These are phyloP conservation scores for Tuta absoluta DNA, from an alignment of 2,888 invertebrate species.

Conservation along the genomic window DNA sequence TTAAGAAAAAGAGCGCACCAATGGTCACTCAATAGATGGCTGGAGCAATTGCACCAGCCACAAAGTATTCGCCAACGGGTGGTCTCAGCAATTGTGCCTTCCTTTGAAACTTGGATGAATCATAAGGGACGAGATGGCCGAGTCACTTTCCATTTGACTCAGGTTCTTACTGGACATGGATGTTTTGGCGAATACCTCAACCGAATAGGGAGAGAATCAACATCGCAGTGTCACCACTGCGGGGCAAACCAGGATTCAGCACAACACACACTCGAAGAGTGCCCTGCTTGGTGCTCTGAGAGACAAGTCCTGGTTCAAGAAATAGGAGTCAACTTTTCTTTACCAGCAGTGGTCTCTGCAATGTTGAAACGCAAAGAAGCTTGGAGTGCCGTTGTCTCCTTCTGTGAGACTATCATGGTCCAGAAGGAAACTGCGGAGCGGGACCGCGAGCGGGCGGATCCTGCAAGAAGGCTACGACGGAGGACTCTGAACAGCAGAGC, in stretches of 20 bases:
- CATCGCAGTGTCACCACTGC: slow-evolving; percentile 19
- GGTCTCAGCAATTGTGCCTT: not conserved
- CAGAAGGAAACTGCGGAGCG: too few species aligned
- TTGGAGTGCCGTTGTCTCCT: slow-evolving; percentile 18
- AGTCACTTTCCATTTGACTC: slow-evolving; percentile 17
- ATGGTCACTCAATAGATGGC: not conserved
- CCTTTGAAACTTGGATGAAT: not conserved
- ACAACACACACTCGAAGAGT: slow-evolving; percentile 25
- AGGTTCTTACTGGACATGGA: too few species aligned
- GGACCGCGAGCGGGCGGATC: too few species aligned
- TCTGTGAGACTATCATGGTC: too few species aligned
- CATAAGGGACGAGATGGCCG: not conserved
- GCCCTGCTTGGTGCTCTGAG: slow-evolving; percentile 8
- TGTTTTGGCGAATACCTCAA: slow-evolving; percentile 26
- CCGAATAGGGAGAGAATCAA: slow-evolving; percentile 18
- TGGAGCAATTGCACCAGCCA: not conserved
- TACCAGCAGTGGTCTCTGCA: slow-evolving; percentile 9
- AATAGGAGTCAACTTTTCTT: slow-evolving; percentile 24
- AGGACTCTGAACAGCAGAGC: too few species aligned
- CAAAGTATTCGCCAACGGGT: not conserved
- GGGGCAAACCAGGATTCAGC: too few species aligned
- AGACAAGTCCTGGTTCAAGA: not conserved
- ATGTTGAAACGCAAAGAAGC: slow-evolving; percentile 14
- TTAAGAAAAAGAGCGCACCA: slow-evolving; percentile 13
- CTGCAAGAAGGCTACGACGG: too few species aligned